Conservation (phyloP, 2,797 vertebrate species). For the Rhodeus uyekii region DNA sequence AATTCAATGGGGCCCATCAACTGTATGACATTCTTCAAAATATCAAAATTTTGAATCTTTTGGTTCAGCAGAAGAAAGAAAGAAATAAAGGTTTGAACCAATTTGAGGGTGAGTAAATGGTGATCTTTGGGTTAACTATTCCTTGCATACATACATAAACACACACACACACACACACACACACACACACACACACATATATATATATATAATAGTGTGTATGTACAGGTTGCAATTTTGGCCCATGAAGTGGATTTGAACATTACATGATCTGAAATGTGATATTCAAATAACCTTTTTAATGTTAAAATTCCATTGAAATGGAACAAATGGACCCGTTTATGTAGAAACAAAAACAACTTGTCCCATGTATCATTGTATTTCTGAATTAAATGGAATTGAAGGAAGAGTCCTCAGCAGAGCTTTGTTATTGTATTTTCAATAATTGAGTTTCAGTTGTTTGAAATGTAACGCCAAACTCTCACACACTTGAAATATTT, state of each 20-base stretch:
- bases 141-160: background rate
- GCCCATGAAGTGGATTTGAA: background rate
- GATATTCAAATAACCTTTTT: background rate
- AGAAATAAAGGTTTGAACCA: background rate
- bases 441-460: background rate
- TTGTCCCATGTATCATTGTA: background rate
- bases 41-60: background rate
- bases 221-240: background rate
- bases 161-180: no score
- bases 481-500: background rate
- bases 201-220: background rate
- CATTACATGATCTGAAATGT: background rate
- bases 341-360: background rate
- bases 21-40: background rate
- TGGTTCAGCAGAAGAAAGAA: background rate
- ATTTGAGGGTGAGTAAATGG: background rate
- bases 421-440: background rate
- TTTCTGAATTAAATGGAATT: conserved; percentile 1
- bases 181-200: no score
- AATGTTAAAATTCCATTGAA: background rate
- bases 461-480: background rate
- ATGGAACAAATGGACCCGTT: background rate
- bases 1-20: background rate
- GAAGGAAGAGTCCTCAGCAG: background rate
- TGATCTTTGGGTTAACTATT: background rate